Evolutionary conservation across 2,797 vertebrate species (phyloP).

Genomic region (Sparidentex hasta): DNA sequence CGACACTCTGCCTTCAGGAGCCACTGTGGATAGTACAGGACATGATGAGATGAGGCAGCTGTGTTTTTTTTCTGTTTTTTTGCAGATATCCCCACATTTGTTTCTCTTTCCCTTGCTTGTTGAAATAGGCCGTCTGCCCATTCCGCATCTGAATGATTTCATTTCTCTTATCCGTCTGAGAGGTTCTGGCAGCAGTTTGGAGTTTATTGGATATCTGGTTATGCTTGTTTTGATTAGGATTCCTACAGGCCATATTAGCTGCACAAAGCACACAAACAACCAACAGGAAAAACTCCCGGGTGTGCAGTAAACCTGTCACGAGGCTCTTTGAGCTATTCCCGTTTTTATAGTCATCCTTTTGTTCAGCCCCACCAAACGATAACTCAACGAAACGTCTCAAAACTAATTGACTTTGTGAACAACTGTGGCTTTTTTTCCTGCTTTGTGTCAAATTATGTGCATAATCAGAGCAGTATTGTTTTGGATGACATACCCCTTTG

Average conservation of each 20-base stretch:
- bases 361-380: background rate
- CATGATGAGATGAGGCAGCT: slow-evolving; percentile 18
- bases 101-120: slow-evolving; percentile 51
- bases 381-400: background rate
- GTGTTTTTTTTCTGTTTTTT: background rate
- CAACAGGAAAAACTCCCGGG: slow-evolving; percentile 18
- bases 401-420: background rate
- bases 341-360: slow-evolving; percentile 8
- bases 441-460: background rate
- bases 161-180: slow-evolving; percentile 39
- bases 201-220: slow-evolving; percentile 32
- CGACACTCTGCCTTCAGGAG: slow-evolving; percentile 6
- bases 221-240: slow-evolving; percentile 56
- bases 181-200: slow-evolving; percentile 18
- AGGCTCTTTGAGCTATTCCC: background rate
- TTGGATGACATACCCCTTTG: background rate
- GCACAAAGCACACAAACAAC: slow-evolving; percentile 32
- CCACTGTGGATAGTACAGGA: slow-evolving; percentile 5
- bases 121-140: slow-evolving; percentile 39
- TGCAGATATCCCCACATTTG: slow-evolving; percentile 16
- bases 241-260: slow-evolving; percentile 50
- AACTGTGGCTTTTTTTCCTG: background rate
- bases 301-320: slow-evolving; percentile 16
- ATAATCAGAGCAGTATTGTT: background rate
- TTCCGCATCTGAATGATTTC: slow-evolving; percentile 43